These are phyloP conservation scores for Fregetta grallaria DNA, from an alignment of 2,113 vertebrate genomes.

Conservation along the genomic window DNA sequence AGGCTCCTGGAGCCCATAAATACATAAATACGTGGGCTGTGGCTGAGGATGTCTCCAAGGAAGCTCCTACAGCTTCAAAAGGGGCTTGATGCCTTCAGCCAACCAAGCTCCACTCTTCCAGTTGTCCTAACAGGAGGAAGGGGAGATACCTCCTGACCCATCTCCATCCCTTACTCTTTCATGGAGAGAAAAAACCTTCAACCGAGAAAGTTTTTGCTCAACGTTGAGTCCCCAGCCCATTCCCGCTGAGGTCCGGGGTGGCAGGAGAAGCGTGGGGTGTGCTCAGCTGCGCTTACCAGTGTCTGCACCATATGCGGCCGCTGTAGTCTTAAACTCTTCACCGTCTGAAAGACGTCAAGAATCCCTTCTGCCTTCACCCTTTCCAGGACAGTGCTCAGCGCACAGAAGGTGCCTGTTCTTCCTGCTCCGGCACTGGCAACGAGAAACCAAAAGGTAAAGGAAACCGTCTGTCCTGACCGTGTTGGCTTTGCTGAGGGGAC, in stretches of 20 bases:
- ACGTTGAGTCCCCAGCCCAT: fast-evolving
- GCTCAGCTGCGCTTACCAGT: slow-evolving; percentile 81
- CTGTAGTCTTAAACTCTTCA: slow-evolving; percentile 97
- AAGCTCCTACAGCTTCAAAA: not conserved
- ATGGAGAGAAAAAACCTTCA: not conserved
- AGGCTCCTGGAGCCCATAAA: not conserved
- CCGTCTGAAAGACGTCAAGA: slow-evolving; percentile 98
- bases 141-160: not conserved
- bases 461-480: not conserved
- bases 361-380: slow-evolving; percentile 98
- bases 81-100: not conserved
- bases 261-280: not conserved
- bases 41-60: not conserved
- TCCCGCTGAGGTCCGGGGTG: not conserved
- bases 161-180: not conserved
- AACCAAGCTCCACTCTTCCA: not conserved
- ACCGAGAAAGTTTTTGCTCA: not conserved
- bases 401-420: slow-evolving; percentile 96
- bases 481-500: not conserved
- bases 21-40: fast-evolving
- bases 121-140: not conserved
- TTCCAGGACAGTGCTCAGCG: slow-evolving; percentile 95
- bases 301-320: slow-evolving; percentile 99
- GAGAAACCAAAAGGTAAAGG: not conserved
- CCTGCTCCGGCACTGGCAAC: slow-evolving; percentile 90